Evolutionary conservation across 2,113 vertebrate species (phyloP), one percentile per base, ranked within the genome.

Genomic region (Hippocampus zosterae): DNA sequence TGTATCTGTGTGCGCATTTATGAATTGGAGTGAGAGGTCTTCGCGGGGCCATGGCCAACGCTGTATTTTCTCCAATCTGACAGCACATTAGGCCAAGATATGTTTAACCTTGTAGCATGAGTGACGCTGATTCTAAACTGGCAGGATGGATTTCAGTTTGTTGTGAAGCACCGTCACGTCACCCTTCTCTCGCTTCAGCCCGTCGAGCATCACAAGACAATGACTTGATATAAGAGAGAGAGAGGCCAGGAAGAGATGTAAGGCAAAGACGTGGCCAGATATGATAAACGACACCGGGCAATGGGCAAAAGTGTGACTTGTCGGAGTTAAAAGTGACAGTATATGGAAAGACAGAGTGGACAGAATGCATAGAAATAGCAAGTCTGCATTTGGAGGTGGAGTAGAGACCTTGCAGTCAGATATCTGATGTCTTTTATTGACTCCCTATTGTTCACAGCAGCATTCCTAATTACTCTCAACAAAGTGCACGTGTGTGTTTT

Each of bases 371-470:
- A 46, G 70, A 70, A 42, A 1, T 6, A 27, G 16, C 15, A 60
- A 29, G 15, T 18, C 27, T 60, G 6, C 5, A 69, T 70, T 48
- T 53, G 13, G 70, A 70, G 57, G 61, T 48, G 68, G 50, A 57
- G 59, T 64, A 70, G 84, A 82, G 78, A 86, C 79, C 81, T 84
- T 80, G 89, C 87, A 78, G 83, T 82, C 69, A 79, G 85, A 81
- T 84, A 81, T 88, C 85, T 52, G 61, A 82, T 82, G 82, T 88
- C 84, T 70, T 87, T 87, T 87, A 89, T 91, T 90, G 89, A 90
- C 88, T 81, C 82, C 86, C 89, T 85, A 85, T 90, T 91, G 88
- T 91, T 85, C 85, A 80, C 88, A 85, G 87, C 85, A 83, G 81
- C 81, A 79, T 72, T 84, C 74, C 89, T 88, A 90, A 90, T 91